phyloP scores from a whole-genome alignment of 1,140 invertebrate species.

The Triops cancriformis region DNA sequence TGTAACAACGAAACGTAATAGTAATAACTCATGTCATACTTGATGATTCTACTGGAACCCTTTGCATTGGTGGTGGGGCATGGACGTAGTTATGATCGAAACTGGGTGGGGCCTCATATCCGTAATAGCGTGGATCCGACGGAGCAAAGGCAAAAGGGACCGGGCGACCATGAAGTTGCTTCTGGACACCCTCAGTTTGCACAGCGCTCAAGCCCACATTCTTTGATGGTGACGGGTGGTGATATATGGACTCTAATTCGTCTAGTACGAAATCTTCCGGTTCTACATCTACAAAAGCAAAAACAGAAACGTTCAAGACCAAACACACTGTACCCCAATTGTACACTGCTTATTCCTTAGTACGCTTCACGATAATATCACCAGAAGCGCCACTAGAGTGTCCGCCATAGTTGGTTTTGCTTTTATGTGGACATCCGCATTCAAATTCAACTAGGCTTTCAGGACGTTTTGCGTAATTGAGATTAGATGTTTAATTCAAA shows the following conservation, averaged over 20 bases:
- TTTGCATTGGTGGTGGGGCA: neutral
- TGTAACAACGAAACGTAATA: neutral
- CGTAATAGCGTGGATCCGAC: conserved; percentile 42
- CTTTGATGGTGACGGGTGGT: neutral
- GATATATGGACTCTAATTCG: neutral
- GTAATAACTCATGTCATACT: neutral
- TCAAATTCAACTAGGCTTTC: too few species aligned
- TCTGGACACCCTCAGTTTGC: neutral
- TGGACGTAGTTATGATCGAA: neutral
- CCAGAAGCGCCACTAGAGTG: too few species aligned
- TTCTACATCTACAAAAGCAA: neutral
- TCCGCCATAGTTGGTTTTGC: too few species aligned
- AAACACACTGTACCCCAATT: too few species aligned
- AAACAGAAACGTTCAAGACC: neutral
- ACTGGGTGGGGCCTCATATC: neutral
- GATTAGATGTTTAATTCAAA: too few species aligned
- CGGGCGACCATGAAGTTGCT: neutral
- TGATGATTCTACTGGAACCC: neutral
- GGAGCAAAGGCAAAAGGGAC: conserved; percentile 40
- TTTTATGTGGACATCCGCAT: too few species aligned
- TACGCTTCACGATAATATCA: too few species aligned
- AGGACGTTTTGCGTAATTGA: too few species aligned
- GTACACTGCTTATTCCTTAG: too few species aligned
- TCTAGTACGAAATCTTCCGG: neutral
- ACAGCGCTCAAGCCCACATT: neutral